Evolutionary conservation across 2,888 invertebrate genomes (phyloP).

Genomic region (Steinernema scapterisci): DNA sequence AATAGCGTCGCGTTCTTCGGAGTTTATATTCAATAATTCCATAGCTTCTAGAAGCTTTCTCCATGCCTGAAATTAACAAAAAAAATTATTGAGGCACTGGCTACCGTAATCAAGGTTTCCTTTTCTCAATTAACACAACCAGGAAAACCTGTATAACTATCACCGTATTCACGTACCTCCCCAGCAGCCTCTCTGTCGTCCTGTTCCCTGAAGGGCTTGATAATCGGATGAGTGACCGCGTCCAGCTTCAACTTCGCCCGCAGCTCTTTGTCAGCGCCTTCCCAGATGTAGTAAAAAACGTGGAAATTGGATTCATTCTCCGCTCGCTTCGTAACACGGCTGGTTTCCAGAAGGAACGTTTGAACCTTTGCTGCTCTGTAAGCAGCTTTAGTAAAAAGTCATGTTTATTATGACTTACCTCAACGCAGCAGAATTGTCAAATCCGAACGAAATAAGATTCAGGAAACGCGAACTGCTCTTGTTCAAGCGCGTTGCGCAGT

Average conservation of each 20-base stretch:
- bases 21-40: constrained; percentile 78
- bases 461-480: constrained; percentile 86
- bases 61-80: constrained; percentile 76
- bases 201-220: constrained; percentile 77
- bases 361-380: constrained; percentile 50
- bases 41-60: constrained; percentile 80
- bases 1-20: constrained; percentile 80
- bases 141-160: too few relatives aligned
- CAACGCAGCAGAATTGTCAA: constrained; percentile 78
- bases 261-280: constrained; percentile 72
- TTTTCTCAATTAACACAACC: too few relatives aligned
- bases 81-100: too few relatives aligned
- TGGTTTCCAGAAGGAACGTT: constrained; percentile 80
- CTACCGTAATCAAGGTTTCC: too few relatives aligned
- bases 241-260: constrained; percentile 38
- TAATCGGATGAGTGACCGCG: constrained; percentile 79
- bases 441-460: constrained; percentile 88
- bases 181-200: constrained; percentile 58
- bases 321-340: constrained; percentile 76
- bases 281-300: constrained; percentile 77
- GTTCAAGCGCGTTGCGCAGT: constrained; percentile 83
- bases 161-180: constrained; percentile 37
- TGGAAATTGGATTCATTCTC: constrained; percentile 79
- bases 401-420: constrained; percentile 38
- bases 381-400: constrained; percentile 8